These are phyloP conservation scores for Planiliza haematocheilus DNA, from an alignment of 2,113 vertebrate species.

Conservation along the genomic window DNA sequence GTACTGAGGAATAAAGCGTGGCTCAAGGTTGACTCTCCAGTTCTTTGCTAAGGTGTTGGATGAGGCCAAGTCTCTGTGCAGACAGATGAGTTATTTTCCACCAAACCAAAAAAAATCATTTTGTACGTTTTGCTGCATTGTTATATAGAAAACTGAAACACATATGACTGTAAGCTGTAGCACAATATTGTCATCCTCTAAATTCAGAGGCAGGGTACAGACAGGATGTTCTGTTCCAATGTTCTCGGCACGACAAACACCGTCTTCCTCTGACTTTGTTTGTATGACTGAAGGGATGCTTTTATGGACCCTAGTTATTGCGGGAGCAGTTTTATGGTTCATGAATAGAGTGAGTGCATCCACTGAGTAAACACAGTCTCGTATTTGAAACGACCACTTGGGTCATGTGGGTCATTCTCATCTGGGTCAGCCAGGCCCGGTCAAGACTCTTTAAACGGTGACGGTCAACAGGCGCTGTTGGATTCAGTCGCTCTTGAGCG, in stretches of 20 bases:
- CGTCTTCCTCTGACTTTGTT: not conserved
- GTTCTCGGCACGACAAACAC: not conserved
- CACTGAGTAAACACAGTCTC: not conserved
- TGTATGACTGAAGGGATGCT: not conserved
- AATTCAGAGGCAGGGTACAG: not conserved
- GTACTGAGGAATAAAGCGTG: not conserved
- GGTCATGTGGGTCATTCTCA: conserved; percentile 20
- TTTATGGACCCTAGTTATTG: not conserved
- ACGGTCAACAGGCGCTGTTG: not conserved
- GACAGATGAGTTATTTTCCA: no score
- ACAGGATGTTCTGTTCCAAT: not conserved
- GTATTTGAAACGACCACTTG: not conserved
- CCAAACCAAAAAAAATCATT: no score
- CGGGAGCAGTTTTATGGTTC: not conserved
- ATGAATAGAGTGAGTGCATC: not conserved
- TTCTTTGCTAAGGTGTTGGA: not conserved
- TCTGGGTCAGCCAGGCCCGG: conserved; percentile 15
- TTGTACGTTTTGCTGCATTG: no score
- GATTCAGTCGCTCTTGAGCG: conserved; percentile 17
- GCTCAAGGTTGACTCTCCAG: not conserved
- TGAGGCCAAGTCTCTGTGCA: not conserved
- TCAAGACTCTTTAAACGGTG: conserved; percentile 28
- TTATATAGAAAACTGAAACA: no score
- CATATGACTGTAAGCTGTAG: no score
- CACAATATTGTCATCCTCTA: not conserved